Evolutionary conservation across 53 echinoderm and acorn worm species (phyloP), one percentile per base, ranked within the genome.

Genomic region (Echinarachnius parma): DNA sequence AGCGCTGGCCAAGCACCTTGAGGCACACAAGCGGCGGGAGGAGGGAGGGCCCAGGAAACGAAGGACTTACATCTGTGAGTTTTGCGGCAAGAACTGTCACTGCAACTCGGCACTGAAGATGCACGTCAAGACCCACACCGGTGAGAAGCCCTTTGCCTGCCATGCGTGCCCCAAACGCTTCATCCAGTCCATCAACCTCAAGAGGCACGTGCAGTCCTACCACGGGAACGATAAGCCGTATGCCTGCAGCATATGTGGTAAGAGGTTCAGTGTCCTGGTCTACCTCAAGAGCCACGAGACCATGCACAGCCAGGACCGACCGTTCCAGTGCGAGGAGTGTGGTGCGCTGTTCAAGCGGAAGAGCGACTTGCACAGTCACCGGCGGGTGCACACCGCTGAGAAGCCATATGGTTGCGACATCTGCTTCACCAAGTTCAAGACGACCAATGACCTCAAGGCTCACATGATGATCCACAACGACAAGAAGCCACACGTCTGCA

Each of bases 341-440:
- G 93, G 93, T 16, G 93, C 93, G 21, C 76, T 93, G 77, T 93
- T 93, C 74, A 93, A 93, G 54, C 86, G 93, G 7, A 93, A 93
- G 76, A 93, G 86, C 34, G 93, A 93, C 71, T 71, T 93, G 5
- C 89, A 86, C 14, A 93, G 93, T 47, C 93, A 93, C 76, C 79
- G 81, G 59, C 64, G 93, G 26, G 93, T 93, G 3, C 93, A 93
- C 77, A 86, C 82, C 61, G 72, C 89, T 2, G 93, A 86, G 24
- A 93, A 93, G 48, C 93, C 93, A 15, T 86, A 82, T 53, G 81
- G 68, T 4, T 93, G 93, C 46, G 81, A 86, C 13, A 64, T 84
- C 19, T 93, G 93, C 46, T 80, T 78, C 33, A 78, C 86, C 27
- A 86, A 79, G 11, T 93, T 89, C 64, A 89, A 89, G 74, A 89